These are phyloP conservation scores for Athalia circularis DNA, from an alignment of 2,888 invertebrate genomes.

Conservation along the genomic window DNA sequence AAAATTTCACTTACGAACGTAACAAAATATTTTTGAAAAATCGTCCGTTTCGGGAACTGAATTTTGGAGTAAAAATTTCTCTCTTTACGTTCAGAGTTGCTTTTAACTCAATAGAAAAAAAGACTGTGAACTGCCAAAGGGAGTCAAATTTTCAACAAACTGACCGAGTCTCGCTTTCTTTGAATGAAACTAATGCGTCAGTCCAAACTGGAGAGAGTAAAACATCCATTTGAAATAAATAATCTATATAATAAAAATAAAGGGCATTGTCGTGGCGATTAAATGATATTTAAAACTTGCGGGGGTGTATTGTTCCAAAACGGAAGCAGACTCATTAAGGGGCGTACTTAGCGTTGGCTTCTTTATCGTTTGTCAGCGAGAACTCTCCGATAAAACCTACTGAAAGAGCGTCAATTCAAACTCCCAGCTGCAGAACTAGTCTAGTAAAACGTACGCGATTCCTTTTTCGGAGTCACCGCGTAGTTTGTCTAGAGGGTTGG, in stretches of 20 bases:
- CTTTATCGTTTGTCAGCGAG: constrained; percentile 9
- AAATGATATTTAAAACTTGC: constrained; percentile 46
- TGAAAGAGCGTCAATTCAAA: neutral
- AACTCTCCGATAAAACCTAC: constrained; percentile 2
- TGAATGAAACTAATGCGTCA: too few species aligned
- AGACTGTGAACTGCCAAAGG: too few species aligned
- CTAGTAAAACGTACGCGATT: neutral
- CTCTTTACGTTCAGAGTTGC: too few species aligned
- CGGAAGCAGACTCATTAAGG: constrained; percentile 55
- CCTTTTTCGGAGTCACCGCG: constrained; percentile 42
- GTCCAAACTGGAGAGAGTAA: neutral
- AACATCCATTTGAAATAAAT: neutral
- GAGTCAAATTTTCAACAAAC: too few species aligned
- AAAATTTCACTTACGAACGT: too few species aligned
- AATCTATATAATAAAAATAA: neutral
- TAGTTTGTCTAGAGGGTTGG: constrained; percentile 42
- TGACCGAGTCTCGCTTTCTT: too few species aligned
- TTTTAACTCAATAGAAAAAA: too few species aligned
- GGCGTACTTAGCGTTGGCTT: constrained; percentile 49
- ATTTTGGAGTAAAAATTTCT: too few species aligned
- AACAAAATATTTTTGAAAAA: too few species aligned
- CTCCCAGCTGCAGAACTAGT: neutral
- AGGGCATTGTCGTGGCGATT: neutral
- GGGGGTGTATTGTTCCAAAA: constrained; percentile 53
- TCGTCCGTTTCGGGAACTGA: too few species aligned